These are phyloP conservation scores for Anisognathus igniventris DNA, from an alignment of 2,797 vertebrate genomes.

Conservation along the genomic window DNA sequence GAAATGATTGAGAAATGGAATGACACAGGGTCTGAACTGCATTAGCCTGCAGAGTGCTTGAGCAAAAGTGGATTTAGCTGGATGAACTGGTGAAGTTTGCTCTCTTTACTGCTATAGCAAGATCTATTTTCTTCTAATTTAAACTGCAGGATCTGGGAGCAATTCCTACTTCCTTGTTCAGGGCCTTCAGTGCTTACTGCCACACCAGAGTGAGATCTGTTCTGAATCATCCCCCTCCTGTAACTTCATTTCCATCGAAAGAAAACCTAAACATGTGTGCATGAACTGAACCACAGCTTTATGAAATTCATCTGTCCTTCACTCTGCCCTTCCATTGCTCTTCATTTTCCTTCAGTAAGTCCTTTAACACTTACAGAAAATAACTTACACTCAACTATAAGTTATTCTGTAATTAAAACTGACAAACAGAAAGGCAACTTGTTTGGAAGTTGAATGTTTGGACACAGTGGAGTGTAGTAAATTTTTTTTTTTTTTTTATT, in stretches of 20 bases:
- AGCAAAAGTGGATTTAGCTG: slow-evolving; percentile 33
- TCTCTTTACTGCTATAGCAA: neutral
- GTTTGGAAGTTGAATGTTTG: neutral
- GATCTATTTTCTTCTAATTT: neutral
- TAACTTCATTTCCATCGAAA: neutral
- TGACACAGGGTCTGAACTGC: slow-evolving; percentile 14
- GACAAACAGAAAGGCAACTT: neutral
- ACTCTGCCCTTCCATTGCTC: neutral
- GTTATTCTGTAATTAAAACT: neutral
- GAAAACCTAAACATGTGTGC: neutral
- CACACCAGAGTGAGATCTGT: neutral
- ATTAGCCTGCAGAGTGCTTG: neutral
- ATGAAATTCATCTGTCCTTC: neutral
- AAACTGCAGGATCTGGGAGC: neutral
- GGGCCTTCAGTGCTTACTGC: neutral
- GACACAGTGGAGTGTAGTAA: neutral
- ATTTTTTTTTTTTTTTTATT: neutral
- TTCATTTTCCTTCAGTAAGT: neutral
- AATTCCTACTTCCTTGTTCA: neutral
- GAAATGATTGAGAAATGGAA: slow-evolving; percentile 48
- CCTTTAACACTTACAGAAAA: neutral
- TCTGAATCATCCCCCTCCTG: neutral
- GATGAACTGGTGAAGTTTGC: neutral
- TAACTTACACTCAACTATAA: neutral
- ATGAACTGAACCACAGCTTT: neutral